Evolutionary conservation across 2,797 vertebrate genomes (phyloP), one percentile per base, ranked within the genome.

Genomic region (Triplophysa bombifrons): DNA sequence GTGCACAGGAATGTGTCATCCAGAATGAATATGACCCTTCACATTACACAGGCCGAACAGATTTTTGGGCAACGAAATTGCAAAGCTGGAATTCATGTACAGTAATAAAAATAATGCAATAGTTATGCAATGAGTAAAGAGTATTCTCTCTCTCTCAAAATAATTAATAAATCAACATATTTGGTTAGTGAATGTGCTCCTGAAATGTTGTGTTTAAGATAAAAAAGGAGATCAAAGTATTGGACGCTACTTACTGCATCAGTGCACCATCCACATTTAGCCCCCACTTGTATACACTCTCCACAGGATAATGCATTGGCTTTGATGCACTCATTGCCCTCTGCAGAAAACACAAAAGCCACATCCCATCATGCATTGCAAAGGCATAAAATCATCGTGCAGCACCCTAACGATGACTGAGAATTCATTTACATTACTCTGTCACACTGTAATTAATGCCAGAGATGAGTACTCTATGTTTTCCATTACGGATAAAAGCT

Each of bases 291-390:
- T 91, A 99, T 99, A 87, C 98, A 99, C 72, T 98, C 97, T 41
- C 96, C 98, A 82, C 98, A 99, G 1, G 97, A 99, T 87, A 97
- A 96, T 17, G 96, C 97, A 80, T 96, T 98, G 9, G 95, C 96
- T 90, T 96, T 97, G 91, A 96, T 94, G 92, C 98, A 99, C 73
- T 93, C 91, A 58, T 94, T 99, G 76, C 94, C 95, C 91, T 96
- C 98, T 99, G 78, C 34, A 17, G 55, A 80, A 71, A 72, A 82
- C 48, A 84, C 61, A 84, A 72, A 64, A 77, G 51, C 25, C 19
- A 74, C 20, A 79, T 56, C 56, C 66, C 50, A n/a, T 82, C 56
- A 78, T 63, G 34, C n/a, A 27, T 41, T 38, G n/a, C 27, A 56
- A 70, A 70, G 0, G 3, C 34, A 66, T 30, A 20, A 53, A 46